Conservation (phyloP, 2,888 invertebrate species). For the Philereme vetulata region DNA sequence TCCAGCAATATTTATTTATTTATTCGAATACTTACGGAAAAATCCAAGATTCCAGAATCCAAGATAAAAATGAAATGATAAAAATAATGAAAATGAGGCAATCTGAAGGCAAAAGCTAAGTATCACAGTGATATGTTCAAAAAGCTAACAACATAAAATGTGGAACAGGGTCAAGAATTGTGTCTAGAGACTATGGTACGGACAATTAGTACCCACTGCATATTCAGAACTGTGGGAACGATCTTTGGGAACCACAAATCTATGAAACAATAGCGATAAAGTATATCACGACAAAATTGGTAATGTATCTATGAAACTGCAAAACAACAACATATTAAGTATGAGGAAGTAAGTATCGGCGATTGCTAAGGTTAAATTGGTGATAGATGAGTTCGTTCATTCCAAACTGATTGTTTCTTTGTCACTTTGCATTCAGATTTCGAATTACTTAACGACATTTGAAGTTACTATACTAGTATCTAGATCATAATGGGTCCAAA, state of each 20-base stretch:
- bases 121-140: conserved; percentile 6
- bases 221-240: conserved; percentile 71
- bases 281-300: conserved; percentile 48
- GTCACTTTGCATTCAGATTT: too few relatives aligned
- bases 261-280: conserved; percentile 49
- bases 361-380: conserved; percentile 24
- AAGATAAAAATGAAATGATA: too few relatives aligned
- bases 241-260: conserved; percentile 63
- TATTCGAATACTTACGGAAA: too few relatives aligned
- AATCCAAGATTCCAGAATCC: too few relatives aligned
- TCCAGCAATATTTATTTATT: too few relatives aligned
- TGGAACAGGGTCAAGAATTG: conserved; percentile 78
- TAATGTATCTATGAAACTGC: conserved; percentile 37
- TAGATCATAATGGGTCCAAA: too few relatives aligned
- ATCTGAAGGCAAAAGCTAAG: too few relatives aligned
- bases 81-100: too few relatives aligned
- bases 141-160: conserved; percentile 54
- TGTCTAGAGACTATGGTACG: conserved; percentile 64
- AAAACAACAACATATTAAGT: conserved; percentile 5
- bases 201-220: conserved; percentile 70
- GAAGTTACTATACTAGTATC: too few relatives aligned
- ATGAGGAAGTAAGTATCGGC: background rate
- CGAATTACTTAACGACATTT: too few relatives aligned
- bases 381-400: background rate
- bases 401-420: too few relatives aligned